A percentile compares a stretch with the other conserved stretches of the same genome.
These are phyloP conservation scores for Paraescarpia echinospica DNA, from an alignment of 1,140 invertebrate species.

Conservation along the genomic window DNA sequence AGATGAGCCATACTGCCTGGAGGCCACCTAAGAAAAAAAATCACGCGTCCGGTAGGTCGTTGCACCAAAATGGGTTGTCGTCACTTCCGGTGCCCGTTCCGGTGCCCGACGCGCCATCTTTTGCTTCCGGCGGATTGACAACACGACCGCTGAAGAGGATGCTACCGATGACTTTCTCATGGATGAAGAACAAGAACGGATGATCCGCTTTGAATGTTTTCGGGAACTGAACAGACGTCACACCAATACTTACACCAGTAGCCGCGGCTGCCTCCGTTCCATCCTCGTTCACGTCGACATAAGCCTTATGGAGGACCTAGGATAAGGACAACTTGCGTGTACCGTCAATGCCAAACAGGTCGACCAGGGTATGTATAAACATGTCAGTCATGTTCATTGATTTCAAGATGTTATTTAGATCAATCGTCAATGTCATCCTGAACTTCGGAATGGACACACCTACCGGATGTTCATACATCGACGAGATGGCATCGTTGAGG, in stretches of 20 bases:
- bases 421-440: conserved; percentile 39
- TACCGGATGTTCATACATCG: conserved; percentile 25
- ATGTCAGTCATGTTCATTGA: conserved; percentile 36
- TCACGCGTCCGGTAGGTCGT: background rate
- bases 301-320: conserved; percentile 60
- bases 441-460: conserved; percentile 48
- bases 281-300: conserved; percentile 62
- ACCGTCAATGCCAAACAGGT: conserved; percentile 43
- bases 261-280: conserved; percentile 58
- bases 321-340: conserved; percentile 39
- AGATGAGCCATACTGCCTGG: too few relatives aligned
- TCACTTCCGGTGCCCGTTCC: background rate
- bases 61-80: background rate
- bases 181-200: conserved; percentile 17
- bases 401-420: conserved; percentile 52
- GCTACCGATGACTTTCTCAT: background rate
- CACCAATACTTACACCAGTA: conserved; percentile 35
- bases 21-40: too few relatives aligned
- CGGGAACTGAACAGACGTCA: background rate
- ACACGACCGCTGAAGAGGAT: conserved; percentile 8
- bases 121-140: background rate
- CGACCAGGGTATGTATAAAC: conserved; percentile 31
- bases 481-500: conserved; percentile 13
- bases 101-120: too few relatives aligned
- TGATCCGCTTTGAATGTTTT: conserved; percentile 8